Conservation (phyloP, 1,140 invertebrate species). For the Aplysia californica region DNA sequence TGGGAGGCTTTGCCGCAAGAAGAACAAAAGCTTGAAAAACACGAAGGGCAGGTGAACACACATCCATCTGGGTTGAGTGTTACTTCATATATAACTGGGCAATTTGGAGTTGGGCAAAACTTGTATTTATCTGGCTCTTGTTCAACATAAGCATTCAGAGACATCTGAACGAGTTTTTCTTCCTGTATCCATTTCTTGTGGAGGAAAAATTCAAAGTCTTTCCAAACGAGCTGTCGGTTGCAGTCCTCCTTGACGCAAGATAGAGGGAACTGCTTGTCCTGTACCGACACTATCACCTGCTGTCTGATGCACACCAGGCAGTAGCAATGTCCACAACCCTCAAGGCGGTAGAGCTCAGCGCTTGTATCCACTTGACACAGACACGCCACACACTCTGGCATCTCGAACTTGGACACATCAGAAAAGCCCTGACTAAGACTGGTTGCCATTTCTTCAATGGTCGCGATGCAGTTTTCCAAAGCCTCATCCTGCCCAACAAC, state of each 20-base stretch:
- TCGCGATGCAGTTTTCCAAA: constrained; percentile 27
- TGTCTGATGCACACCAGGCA: constrained; percentile 48
- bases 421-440: background rate
- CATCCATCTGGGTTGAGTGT: background rate
- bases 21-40: background rate
- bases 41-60: background rate
- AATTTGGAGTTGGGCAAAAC: constrained; percentile 17
- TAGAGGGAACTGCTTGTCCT: constrained; percentile 41
- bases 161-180: constrained; percentile 27
- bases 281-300: constrained; percentile 33
- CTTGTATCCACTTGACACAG: constrained; percentile 42
- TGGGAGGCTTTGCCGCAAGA: background rate
- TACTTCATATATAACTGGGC: constrained; percentile 5
- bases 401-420: background rate
- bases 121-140: constrained; percentile 36
- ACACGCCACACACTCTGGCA: constrained; percentile 52
- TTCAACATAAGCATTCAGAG: constrained; percentile 35
- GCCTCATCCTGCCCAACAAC: constrained; percentile 41
- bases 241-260: constrained; percentile 47
- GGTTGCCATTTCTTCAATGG: constrained; percentile 27
- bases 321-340: constrained; percentile 59
- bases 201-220: constrained; percentile 37
- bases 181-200: constrained; percentile 19
- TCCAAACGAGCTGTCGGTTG: constrained; percentile 30
- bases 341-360: constrained; percentile 46